Base-by-base conservation (phyloP, 2,888 invertebrate species). In the Hemithea aestivaria region DNA sequence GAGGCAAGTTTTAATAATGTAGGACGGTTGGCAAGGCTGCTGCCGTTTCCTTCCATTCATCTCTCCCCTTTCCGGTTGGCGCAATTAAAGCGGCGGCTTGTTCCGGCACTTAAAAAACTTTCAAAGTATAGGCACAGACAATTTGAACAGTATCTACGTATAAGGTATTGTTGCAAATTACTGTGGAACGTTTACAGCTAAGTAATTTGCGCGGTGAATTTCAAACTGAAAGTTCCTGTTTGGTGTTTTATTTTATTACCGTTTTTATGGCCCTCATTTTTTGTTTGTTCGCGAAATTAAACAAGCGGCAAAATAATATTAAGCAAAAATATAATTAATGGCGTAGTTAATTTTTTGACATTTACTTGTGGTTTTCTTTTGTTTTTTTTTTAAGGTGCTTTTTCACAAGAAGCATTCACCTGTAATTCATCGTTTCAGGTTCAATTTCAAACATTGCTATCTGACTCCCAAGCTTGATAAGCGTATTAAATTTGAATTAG, bases 1-100 rank as follows among this genome's bases (percentile, higher is more conserved):
- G 77, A 81, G 77, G 79, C 79, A 82, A 83, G 79, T 84, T 83
- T 82, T 83, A 81, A 82, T 84, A 84, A 83, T 82, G 82, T 79
- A 76, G 80, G 75, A 74, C 74, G 80, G 80, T 80, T 81, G 80
- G 81, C 78, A 78, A 77, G 80, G 64, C 74, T 74, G 65, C 70
- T 71, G 66, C 76, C 73, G 76, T 75, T 82, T 81, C 81, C 81
- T 81, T 77, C 77, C 77, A 83, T 84, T 84, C 83, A 82, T 81
- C 81, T 77, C 79, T 78, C 83, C 82, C 80, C 78, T 80, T 81
- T 83, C 81, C 81, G 78, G 79, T 82, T 74, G 75, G 79, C 69
- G 82, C 84, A 84, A 84, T 84, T 84, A 84, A 83, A 84, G 78
- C 76, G 79, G 71, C 68, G 77, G 79, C 74, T 78, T 79, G 82